A percentile compares a stretch with the other conserved stretches of the same genome.
These are phyloP conservation scores for Karalla daura DNA, from an alignment of 2,797 vertebrate genomes.

Conservation along the genomic window DNA sequence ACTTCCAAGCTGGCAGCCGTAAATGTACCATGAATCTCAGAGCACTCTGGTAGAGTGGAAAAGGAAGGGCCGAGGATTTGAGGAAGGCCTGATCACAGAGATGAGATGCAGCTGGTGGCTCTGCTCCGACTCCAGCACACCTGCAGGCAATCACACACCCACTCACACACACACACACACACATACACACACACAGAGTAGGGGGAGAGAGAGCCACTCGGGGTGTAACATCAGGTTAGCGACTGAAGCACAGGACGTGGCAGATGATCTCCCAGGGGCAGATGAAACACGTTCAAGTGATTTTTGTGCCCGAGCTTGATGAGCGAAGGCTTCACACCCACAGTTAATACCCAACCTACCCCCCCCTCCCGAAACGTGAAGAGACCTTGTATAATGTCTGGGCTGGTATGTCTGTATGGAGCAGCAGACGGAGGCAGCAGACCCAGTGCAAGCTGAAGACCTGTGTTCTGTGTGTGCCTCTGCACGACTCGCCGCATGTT, in stretches of 20 bases:
- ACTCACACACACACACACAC: too few relatives aligned
- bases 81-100: too few relatives aligned
- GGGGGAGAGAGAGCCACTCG: too few relatives aligned
- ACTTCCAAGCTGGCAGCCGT: too few relatives aligned
- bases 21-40: too few relatives aligned
- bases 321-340: neutral
- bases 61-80: neutral
- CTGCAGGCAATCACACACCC: neutral
- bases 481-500: slow-evolving; percentile 49
- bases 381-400: slow-evolving; percentile 11
- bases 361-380: slow-evolving; percentile 1
- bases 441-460: slow-evolving; percentile 12
- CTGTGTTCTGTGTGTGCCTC: slow-evolving; percentile 27
- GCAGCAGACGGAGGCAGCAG: slow-evolving; percentile 2
- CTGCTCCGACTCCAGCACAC: neutral
- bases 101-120: neutral
- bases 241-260: too few relatives aligned
- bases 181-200: too few relatives aligned
- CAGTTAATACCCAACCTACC: too few relatives aligned
- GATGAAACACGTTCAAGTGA: neutral
- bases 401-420: slow-evolving; percentile 18
- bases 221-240: too few relatives aligned
- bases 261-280: too few relatives aligned
- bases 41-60: too few relatives aligned
- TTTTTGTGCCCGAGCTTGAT: neutral